Conservation (phyloP, 2,113 vertebrate genomes). For the human region DNA sequence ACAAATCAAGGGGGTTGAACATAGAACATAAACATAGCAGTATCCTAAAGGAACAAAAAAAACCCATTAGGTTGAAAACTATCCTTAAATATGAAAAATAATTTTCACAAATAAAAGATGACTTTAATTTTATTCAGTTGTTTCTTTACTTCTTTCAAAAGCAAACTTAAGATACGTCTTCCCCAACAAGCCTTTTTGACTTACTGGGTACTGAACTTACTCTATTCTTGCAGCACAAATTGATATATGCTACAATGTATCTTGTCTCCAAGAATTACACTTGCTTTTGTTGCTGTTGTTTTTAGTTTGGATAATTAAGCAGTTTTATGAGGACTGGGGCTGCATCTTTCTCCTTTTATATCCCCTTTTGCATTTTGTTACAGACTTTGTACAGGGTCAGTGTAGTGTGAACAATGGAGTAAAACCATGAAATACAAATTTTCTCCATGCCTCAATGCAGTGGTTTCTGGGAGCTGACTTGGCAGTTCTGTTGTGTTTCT, state of each 20-base stretch:
- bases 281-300: neutral
- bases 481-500: neutral
- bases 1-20: neutral
- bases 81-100: neutral
- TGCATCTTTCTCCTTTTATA: neutral
- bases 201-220: neutral
- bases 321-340: conserved; percentile 16
- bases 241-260: neutral
- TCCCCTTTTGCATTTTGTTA: neutral
- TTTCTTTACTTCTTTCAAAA: neutral
- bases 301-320: conserved; percentile 42
- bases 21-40: neutral
- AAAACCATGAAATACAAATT: neutral
- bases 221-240: neutral
- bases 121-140: neutral
- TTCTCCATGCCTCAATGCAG: neutral
- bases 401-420: neutral
- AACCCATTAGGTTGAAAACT: neutral
- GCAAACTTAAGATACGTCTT: neutral
- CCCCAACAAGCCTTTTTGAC: neutral
- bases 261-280: neutral
- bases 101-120: neutral
- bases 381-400: neutral
- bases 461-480: conserved; percentile 30
- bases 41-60: neutral